phyloP scores from a whole-genome alignment of 2,797 vertebrate genomes.

The Phataginus tetradactyla region DNA sequence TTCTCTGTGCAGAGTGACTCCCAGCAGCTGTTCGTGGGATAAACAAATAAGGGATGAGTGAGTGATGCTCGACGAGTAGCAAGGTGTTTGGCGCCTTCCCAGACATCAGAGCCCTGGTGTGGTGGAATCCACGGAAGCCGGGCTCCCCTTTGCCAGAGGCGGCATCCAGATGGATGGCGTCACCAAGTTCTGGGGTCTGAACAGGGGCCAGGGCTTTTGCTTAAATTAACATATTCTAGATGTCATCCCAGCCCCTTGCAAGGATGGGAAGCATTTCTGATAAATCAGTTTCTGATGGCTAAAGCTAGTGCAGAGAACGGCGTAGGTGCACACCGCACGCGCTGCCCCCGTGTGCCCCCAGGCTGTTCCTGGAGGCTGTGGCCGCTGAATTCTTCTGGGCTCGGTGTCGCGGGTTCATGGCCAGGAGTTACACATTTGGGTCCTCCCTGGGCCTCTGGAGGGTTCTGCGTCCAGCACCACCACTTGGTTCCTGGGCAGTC shows the following conservation, averaged over 20 bases:
- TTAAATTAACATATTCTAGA: neutral
- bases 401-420: fast-evolving
- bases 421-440: neutral
- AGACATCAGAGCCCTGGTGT: fast-evolving
- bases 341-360: fast-evolving
- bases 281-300: neutral
- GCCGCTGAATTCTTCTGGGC: neutral
- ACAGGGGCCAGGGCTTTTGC: neutral
- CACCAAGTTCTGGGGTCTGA: neutral
- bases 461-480: fast-evolving
- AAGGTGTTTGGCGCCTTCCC: neutral
- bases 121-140: fast-evolving
- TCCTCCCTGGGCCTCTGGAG: neutral
- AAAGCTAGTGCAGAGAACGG: neutral
- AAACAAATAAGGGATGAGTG: fast-evolving
- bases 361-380: neutral
- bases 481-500: neutral
- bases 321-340: fast-evolving
- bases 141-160: neutral
- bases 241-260: neutral
- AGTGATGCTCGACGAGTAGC: fast-evolving
- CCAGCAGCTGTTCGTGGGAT: fast-evolving
- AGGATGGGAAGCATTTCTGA: neutral
- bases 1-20: fast-evolving
- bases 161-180: fast-evolving